Conservation (phyloP, 2,113 vertebrate species). For the Probosciger aterrimus region DNA sequence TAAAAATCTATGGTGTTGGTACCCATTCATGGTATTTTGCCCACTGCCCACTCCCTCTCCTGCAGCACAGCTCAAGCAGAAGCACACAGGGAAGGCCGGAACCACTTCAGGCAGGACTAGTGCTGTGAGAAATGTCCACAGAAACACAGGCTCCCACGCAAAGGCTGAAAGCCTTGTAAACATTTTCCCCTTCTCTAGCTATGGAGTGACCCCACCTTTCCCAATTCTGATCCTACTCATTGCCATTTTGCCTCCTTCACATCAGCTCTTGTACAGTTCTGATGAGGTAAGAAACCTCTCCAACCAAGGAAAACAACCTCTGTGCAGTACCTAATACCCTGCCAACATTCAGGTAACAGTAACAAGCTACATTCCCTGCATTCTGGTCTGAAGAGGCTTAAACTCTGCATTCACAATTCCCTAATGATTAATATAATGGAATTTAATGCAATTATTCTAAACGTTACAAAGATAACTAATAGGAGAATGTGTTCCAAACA, state of each 20-base stretch:
- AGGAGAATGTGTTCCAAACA: not conserved
- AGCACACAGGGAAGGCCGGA: not conserved
- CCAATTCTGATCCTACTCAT: not conserved
- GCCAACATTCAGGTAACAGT: not conserved
- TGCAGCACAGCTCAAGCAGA: not conserved
- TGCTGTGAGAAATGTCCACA: not conserved
- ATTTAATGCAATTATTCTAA: not conserved
- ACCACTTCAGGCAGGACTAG: not conserved
- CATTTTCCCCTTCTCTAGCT: not conserved
- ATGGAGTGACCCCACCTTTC: not conserved
- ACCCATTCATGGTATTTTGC: fast-evolving
- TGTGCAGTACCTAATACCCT: not conserved
- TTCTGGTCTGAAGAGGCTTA: not conserved
- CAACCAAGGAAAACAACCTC: not conserved
- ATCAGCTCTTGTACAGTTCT: not conserved
- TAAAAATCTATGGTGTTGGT: not conserved
- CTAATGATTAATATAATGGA: not conserved
- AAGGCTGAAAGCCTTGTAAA: not conserved
- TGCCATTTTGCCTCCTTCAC: not conserved
- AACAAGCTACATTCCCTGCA: not conserved
- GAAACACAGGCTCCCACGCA: not conserved
- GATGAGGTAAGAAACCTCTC: not conserved
- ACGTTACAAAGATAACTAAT: not conserved
- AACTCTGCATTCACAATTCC: not conserved
- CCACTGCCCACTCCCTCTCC: not conserved